Base-by-base conservation (phyloP, 2,113 vertebrate genomes). In the Podarcis cretensis region DNA sequence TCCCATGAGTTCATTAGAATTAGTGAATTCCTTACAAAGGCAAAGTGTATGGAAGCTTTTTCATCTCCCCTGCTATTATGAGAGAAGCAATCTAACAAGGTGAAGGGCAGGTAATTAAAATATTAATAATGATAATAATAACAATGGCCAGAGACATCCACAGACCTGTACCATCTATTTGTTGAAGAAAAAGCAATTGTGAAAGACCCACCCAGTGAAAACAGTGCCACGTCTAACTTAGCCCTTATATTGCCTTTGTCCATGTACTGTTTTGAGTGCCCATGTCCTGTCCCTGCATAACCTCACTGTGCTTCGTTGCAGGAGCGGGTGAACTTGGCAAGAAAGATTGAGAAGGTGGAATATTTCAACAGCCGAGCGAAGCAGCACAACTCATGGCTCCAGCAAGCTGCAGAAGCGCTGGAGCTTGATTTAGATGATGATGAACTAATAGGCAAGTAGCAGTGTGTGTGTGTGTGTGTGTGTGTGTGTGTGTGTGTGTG, bases 321-420 rank as follows among this genome's bases (percentile, higher is more conserved):
- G 99, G 98, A 98, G 66, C 96, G 98, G 57, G 96, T 99, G 25
- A 97, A 97, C 87, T 83, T 99, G 91, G 99, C 98, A 37, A 94
- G 97, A 48, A 96, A 96, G 92, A 98, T 99, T 25, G 99, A 99
- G 94, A 99, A 99, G 93, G 96, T 98, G 0, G 98, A 99, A 92
- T 99, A 97, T 93, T 97, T 98, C 94, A 98, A 99, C 93, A 97
- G 97, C 95, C 97, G 96, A n/a, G 96, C 97, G 89, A 98, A 98
- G 91, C 98, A 99, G 1, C 98, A 99, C 86, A 98, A 99, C 92
- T 99, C 98, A 23, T 99, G 99, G 98, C 96, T 99, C 30, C 97
- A 95, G 87, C 97, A 99, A 94, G 98, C 98, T 5, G 98, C 99
- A 0, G 98, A 98, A 35, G 99, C 98, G 54, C 96, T 99, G 9